Evolutionary conservation across 2,113 vertebrate species (phyloP).

Genomic region (Dinomys branickii): DNA sequence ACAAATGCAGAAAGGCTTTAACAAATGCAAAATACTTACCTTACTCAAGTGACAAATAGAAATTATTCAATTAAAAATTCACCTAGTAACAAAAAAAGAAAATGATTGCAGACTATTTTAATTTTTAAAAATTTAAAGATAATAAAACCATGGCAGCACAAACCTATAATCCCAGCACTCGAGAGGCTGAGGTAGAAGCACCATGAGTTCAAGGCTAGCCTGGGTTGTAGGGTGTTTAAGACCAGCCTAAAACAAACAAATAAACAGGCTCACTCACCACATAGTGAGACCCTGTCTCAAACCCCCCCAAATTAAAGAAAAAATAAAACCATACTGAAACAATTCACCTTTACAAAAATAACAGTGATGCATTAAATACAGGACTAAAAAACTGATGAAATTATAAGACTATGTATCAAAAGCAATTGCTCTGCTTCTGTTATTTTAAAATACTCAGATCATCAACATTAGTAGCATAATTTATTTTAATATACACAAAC

Average conservation of each 20-base stretch:
- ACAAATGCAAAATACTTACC: neutral
- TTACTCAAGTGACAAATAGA: neutral
- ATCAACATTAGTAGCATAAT: neutral
- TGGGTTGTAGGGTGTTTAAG: too few species aligned
- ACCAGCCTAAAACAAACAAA: too few species aligned
- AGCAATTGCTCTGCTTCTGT: neutral
- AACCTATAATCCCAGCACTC: too few species aligned
- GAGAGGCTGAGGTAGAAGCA: too few species aligned
- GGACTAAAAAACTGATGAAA: neutral
- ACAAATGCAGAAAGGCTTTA: neutral
- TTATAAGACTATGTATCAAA: neutral
- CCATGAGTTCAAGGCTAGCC: too few species aligned
- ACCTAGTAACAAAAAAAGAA: neutral
- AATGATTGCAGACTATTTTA: neutral
- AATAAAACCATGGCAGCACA: neutral
- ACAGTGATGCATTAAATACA: neutral
- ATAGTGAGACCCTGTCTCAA: too few species aligned
- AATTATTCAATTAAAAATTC: neutral
- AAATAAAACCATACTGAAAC: constrained; percentile 3
- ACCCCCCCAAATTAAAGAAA: neutral
- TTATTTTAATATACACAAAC: neutral
- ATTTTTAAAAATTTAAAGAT: neutral
- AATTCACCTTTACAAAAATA: neutral
- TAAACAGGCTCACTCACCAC: too few species aligned
- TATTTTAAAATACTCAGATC: neutral